These are phyloP conservation scores for Cryptotermes secundus DNA, from an alignment of 1,140 invertebrate genomes.

Conservation along the genomic window DNA sequence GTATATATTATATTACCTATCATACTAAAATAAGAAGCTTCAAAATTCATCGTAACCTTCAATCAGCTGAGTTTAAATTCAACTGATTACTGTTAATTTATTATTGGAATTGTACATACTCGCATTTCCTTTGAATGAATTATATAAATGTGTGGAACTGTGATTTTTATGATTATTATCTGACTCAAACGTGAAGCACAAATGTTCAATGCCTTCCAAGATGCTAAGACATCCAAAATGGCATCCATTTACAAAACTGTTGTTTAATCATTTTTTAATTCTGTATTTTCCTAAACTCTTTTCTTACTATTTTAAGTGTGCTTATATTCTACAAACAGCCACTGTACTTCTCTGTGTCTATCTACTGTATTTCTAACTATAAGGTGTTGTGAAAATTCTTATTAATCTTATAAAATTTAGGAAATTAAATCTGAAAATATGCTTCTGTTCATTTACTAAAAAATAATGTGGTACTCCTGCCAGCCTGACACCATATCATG, in stretches of 20 bases:
- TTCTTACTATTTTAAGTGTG: slow-evolving; percentile 7
- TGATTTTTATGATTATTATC: not conserved
- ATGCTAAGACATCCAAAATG: slow-evolving; percentile 6
- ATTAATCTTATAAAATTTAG: not conserved
- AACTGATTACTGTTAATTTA: not conserved
- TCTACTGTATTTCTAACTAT: slow-evolving; percentile 4
- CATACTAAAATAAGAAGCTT: not conserved
- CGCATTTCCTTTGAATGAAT: not conserved
- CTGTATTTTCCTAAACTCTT: slow-evolving; percentile 10
- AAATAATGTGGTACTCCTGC: not conserved
- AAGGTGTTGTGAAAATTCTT: not conserved
- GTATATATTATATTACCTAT: not conserved
- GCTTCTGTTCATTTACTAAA: not conserved
- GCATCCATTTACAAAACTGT: not conserved
- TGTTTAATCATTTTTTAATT: not conserved
- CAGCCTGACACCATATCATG: not conserved
- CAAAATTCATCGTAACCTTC: not conserved
- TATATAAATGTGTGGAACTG: not conserved
- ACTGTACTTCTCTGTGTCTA: slow-evolving; percentile 1
- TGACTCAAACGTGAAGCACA: not conserved
- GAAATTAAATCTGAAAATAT: not conserved
- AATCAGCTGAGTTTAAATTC: not conserved
- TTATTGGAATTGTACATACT: not conserved
- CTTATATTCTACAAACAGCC: not conserved
- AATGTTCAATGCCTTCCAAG: slow-evolving; percentile 11